A percentile compares a stretch with the other conserved stretches of the same genome.
Conservation (phyloP, 2,113 vertebrate species). For the Agapornis roseicollis region DNA sequence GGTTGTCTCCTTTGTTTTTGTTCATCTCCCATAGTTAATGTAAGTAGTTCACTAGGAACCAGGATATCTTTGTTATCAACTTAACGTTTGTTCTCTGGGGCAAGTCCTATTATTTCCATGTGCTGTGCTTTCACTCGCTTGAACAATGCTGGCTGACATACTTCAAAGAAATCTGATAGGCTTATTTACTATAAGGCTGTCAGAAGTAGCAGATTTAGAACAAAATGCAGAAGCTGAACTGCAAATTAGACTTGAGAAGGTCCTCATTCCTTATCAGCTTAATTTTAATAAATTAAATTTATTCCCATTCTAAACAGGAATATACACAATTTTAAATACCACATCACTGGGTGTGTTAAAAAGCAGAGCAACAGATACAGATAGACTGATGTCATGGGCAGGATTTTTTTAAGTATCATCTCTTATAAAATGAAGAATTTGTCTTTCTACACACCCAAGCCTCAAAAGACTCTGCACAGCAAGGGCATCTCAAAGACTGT, state of each 20-base stretch:
- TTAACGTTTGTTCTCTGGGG: background rate
- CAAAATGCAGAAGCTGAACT: background rate
- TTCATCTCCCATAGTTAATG: background rate
- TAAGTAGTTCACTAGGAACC: background rate
- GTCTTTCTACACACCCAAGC: background rate
- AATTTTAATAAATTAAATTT: background rate
- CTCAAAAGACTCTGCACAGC: background rate
- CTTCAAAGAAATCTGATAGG: background rate
- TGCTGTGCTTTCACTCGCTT: background rate
- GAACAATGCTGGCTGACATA: background rate
- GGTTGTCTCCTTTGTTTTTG: background rate
- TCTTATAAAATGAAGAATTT: background rate
- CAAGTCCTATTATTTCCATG: background rate
- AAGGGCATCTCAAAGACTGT: background rate
- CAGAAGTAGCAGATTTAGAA: background rate
- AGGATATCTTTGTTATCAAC: background rate
- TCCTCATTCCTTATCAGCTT: background rate
- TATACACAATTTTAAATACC: background rate
- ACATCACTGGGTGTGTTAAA: background rate
- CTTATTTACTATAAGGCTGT: conserved; percentile 8
- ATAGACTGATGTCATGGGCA: background rate
- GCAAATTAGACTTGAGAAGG: background rate
- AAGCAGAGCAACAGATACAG: background rate
- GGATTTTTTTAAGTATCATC: background rate
- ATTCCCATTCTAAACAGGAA: background rate